Evolutionary conservation across 2,113 vertebrate species (phyloP).

Genomic region (Poeciliopsis prolifica): DNA sequence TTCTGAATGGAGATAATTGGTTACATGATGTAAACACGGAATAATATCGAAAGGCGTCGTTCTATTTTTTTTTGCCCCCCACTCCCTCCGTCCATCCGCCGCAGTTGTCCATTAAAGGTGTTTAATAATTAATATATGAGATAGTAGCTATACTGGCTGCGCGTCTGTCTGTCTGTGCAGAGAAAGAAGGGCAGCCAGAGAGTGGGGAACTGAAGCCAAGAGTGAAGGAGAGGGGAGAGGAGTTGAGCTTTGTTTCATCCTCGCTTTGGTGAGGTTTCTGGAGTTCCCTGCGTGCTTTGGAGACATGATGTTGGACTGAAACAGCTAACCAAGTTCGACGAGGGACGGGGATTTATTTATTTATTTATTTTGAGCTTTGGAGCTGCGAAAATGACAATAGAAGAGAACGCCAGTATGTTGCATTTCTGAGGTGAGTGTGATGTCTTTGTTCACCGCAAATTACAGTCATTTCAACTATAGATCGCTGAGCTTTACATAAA

Average conservation of each 20-base stretch:
- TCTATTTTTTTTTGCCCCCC: conserved; percentile 18
- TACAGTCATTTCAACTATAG: neutral
- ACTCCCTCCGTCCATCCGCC: conserved; percentile 6
- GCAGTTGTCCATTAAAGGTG: conserved; percentile 42
- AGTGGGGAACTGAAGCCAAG: conserved; percentile 37
- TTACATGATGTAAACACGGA: conserved; percentile 68
- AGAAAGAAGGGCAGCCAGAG: neutral
- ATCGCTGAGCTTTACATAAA: neutral
- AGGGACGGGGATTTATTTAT: neutral
- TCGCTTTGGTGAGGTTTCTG: conserved; percentile 33
- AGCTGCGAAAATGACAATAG: conserved; percentile 13
- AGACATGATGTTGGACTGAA: conserved; percentile 28
- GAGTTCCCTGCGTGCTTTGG: conserved; percentile 54
- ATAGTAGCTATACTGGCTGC: conserved; percentile 7
- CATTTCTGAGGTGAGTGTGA: conserved; percentile 65
- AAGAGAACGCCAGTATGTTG: conserved; percentile 37
- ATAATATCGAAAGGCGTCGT: conserved; percentile 47
- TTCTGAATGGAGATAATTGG: conserved; percentile 21
- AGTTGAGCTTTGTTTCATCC: conserved; percentile 66
- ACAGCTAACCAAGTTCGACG: conserved; percentile 22
- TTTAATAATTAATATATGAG: conserved; percentile 64
- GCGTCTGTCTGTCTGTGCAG: conserved; percentile 41
- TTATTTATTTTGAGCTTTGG: neutral
- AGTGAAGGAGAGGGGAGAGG: conserved; percentile 42
- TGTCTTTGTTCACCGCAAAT: conserved; percentile 49